phyloP scores from a whole-genome alignment of 2,888 invertebrate genomes.

The Metopia argyrocephala region DNA sequence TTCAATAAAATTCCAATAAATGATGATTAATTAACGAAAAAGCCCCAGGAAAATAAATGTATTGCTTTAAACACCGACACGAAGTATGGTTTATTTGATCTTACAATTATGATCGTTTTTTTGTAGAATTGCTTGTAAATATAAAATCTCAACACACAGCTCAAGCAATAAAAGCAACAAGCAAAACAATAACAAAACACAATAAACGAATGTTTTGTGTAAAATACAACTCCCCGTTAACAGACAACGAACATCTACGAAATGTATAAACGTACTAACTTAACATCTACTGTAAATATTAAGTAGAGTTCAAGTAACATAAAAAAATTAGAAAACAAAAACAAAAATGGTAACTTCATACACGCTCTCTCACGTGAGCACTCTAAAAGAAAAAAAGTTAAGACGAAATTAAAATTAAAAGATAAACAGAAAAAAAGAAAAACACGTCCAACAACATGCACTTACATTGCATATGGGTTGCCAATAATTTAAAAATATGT shows the following conservation, averaged over 20 bases:
- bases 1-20: not conserved
- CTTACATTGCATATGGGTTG: not conserved
- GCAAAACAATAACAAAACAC: conserved; percentile 21
- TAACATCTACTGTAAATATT: conserved; percentile 47
- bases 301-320: conserved; percentile 37
- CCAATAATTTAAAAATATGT: not conserved
- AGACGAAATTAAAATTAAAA: conserved; percentile 1
- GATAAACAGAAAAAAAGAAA: conserved; percentile 12
- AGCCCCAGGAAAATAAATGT: conserved; percentile 20
- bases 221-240: conserved; percentile 41
- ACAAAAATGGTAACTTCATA: conserved; percentile 20
- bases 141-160: conserved; percentile 44
- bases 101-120: conserved; percentile 22
- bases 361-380: conserved; percentile 34
- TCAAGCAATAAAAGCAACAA: not conserved
- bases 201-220: not conserved
- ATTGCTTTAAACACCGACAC: not conserved
- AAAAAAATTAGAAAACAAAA: conserved; percentile 36
- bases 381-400: conserved; percentile 11
- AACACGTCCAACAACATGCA: conserved; percentile 35
- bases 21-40: conserved; percentile 34
- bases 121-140: not conserved
- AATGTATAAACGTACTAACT: conserved; percentile 50
- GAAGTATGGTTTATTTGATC: conserved; percentile 42
- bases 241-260: conserved; percentile 55